Base-by-base conservation (phyloP, 2,797 vertebrate species). In the Sandelia bainsii region DNA sequence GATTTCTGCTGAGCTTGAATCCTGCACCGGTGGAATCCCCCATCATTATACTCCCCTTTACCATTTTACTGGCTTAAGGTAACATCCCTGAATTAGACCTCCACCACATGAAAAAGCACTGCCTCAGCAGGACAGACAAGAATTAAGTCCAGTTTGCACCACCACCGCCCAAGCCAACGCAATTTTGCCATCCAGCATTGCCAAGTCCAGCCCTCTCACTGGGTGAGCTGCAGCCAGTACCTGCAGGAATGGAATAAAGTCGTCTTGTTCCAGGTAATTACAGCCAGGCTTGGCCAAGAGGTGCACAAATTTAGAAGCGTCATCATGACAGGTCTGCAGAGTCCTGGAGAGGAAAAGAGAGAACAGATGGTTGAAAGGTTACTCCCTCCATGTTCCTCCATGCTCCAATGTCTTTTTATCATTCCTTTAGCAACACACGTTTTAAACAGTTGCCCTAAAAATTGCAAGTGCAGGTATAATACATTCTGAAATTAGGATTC, bases 221-320 rank as follows among this genome's bases (percentile, higher is more conserved):
- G 85, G 75, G 82, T 81, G 86, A 74, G 86, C 89, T 79, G 82
- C 62, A 75, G 84, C 74, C 77, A 39, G 72, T 94, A 99, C 98
- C 96, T 99, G 98, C 88, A 99, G 93, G 93, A 99, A 97, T 90
- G 97, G 97, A 93, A 98, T 95, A 89, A 99, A 97, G 93, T 99
- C 98, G 67, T 99, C 98, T 94, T 97, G 97, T 92, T 97, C 96
- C 93, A 99, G 94, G 93, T 96, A 97, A 93, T 93, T 94, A 86
- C 95, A 96, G 77, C 97, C 96, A 69, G 97, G 98, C 80, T 91
- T 97, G 93, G 94, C 95, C 76, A 99, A 92, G 92, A 99, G 97
- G 88, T 97, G 96, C 79, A 98, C 91, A 84, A 99, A 99, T 93
- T 95, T 97, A 48, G 97, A 94, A n/a, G 96, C 95, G 17, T 96